Evolutionary conservation across 2,113 vertebrate genomes (phyloP).

Genomic region (Oenanthe melanoleuca): DNA sequence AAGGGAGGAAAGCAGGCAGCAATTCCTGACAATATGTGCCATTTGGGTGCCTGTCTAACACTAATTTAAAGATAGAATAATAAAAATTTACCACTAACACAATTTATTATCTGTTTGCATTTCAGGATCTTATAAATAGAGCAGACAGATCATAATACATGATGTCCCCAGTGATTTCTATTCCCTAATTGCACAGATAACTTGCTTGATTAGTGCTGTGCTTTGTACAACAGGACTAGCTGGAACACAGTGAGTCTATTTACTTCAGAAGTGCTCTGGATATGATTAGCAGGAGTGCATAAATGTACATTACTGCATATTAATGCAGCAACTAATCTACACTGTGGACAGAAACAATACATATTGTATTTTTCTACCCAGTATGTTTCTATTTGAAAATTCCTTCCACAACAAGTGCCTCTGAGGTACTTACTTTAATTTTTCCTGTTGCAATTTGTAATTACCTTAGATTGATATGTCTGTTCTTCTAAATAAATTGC

Average conservation of each 20-base stretch:
- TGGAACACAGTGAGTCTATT: conserved; percentile 51
- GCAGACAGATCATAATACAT: conserved; percentile 19
- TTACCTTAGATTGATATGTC: conserved; percentile 58
- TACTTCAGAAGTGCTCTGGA: conserved; percentile 49
- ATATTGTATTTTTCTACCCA: conserved; percentile 14
- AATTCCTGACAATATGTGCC: neutral
- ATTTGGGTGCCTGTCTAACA: neutral
- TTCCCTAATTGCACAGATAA: conserved; percentile 65
- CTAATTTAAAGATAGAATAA: conserved; percentile 38
- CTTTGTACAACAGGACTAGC: conserved; percentile 47
- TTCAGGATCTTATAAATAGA: conserved; percentile 59
- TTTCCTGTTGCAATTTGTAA: conserved; percentile 61
- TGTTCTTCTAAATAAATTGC: conserved; percentile 55
- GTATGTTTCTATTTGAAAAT: conserved; percentile 41
- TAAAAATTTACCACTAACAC: conserved; percentile 20
- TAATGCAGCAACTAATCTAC: conserved; percentile 56
- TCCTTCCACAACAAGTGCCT: conserved; percentile 22
- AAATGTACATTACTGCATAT: conserved; percentile 53
- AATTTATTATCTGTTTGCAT: conserved; percentile 59
- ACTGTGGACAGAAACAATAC: conserved; percentile 50
- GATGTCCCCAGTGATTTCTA: conserved; percentile 39
- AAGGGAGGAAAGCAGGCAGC: conserved; percentile 12
- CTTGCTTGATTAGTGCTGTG: conserved; percentile 45
- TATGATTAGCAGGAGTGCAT: conserved; percentile 64
- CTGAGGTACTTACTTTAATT: conserved; percentile 57